These are phyloP conservation scores for Anastrepha ludens DNA, from an alignment of 1,140 invertebrate genomes.

Conservation along the genomic window DNA sequence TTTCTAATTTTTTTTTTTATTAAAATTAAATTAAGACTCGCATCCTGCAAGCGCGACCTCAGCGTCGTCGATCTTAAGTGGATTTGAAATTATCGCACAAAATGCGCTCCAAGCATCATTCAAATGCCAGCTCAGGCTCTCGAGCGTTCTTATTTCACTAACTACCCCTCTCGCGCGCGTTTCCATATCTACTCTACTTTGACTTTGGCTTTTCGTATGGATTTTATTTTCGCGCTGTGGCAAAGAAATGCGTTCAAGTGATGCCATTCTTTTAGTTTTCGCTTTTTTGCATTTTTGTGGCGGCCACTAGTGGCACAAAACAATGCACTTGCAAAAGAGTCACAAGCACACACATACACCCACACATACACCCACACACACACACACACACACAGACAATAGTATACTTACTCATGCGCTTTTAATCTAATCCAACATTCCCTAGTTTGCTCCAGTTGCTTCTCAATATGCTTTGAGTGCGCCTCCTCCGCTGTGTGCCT, in stretches of 20 bases:
- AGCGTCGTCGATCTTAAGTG: background rate
- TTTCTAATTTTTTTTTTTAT: background rate
- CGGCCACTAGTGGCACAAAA: background rate
- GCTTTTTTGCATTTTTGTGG: background rate
- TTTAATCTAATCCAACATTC: conserved; percentile 56
- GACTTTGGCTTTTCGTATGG: background rate
- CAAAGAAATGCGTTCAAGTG: background rate
- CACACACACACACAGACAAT: background rate
- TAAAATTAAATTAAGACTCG: background rate
- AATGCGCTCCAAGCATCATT: background rate
- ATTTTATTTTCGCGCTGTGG: background rate
- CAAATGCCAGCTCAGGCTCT: background rate
- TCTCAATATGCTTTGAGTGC: background rate
- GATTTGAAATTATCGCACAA: conserved; percentile 5
- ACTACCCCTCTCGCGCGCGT: background rate
- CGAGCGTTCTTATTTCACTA: background rate
- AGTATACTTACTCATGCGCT: conserved; percentile 12
- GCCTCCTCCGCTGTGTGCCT: background rate
- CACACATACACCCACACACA: background rate
- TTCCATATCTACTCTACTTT: background rate
- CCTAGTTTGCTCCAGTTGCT: conserved; percentile 41
- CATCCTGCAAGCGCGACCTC: background rate
- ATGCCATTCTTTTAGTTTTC: background rate
- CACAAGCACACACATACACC: background rate
- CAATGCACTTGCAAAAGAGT: background rate